Percentiles rank a stretch among this genome's conserved stretches.
These are phyloP conservation scores for Xiphydria camelus DNA, from an alignment of 2,888 invertebrate species.

Conservation along the genomic window DNA sequence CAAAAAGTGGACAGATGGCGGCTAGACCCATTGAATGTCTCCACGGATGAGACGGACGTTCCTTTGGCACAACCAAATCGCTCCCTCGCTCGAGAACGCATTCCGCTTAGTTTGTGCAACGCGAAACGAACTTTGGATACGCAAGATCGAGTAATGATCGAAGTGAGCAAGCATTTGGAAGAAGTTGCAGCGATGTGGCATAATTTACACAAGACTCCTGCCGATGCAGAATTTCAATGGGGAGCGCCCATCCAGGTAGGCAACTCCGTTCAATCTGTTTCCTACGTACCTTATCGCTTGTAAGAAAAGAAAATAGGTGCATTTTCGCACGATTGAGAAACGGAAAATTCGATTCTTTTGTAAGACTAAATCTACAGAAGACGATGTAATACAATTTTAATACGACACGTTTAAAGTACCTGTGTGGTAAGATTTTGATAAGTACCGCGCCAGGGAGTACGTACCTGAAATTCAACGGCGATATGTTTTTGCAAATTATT, in stretches of 20 bases:
- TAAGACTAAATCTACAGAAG: too few relatives aligned
- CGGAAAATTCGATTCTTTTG: too few relatives aligned
- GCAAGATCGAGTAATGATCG: conserved; percentile 24
- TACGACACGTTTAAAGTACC: too few relatives aligned
- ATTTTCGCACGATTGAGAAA: too few relatives aligned
- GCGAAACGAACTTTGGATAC: conserved; percentile 17
- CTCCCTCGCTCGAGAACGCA: conserved; percentile 19
- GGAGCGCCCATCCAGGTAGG: conserved; percentile 53
- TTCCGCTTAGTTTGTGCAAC: conserved; percentile 25
- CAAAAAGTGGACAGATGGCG: conserved; percentile 25
- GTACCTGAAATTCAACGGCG: too few relatives aligned
- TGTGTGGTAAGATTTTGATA: too few relatives aligned
- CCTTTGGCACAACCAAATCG: conserved; percentile 26
- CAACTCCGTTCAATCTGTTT: conserved; percentile 43
- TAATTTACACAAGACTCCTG: conserved; percentile 20
- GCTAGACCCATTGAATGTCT: conserved; percentile 30
- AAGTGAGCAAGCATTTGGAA: conserved; percentile 33
- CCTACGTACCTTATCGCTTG: conserved; percentile 32
- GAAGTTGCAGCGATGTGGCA: conserved; percentile 33
- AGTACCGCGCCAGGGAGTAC: too few relatives aligned
- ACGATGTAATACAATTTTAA: too few relatives aligned
- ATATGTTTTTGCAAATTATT: too few relatives aligned
- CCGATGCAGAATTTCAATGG: conserved; percentile 36
- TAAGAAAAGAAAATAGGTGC: too few relatives aligned
- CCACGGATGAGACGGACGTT: conserved; percentile 27